Evolutionary conservation across 1,140 invertebrate species (phyloP), one percentile per base, ranked within the genome.

Genomic region (Sarcophaga peregrina): DNA sequence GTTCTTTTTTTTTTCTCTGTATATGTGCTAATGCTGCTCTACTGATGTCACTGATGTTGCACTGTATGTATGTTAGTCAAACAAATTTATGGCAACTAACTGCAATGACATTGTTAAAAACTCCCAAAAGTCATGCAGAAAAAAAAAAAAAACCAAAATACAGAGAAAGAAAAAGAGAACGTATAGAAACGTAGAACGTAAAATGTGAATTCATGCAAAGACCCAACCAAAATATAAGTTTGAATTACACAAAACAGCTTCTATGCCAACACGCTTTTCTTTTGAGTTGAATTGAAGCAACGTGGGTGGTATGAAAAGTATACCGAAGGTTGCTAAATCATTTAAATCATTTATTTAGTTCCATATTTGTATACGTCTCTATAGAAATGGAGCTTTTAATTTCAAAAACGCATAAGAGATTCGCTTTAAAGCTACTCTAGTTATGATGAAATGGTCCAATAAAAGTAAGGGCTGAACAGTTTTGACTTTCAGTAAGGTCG

Each of bases 81-180:
- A 78, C 75, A 78, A 78, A 78, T 78, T 78, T 78, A 78, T 78
- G 75, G 75, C 75, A 52, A 78, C 75, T 50, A 78, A 78, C 75
- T 50, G 75, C 47, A 52, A 50, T 78, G 75, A 78, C 75, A 78
- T 17, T 50, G 48, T 50, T 17, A 78, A 78, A 78, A 78, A 78
- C 75, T 78, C 75, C 75, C 75, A 78, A 78, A 78, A 78, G 75
- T 78, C 75, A 52, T 48, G 75, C 75, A 20, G 25, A 52, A 52
- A 78, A 52, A 17, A 50, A 48, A 47, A 75, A 47, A 47, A 47
- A 75, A n/a, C n/a, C n/a, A n/a, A n/a, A n/a, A n/a, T n/a, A n/a
- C n/a, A n/a, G n/a, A n/a, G n/a, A n/a, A n/a, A n/a, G n/a, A n/a
- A n/a, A n/a, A n/a, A n/a, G n/a, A n/a, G n/a, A n/a, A n/a, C n/a